Evolutionary conservation across 2,113 vertebrate genomes (phyloP), one percentile per base, ranked within the genome.

Genomic region (Lamprologus callipterus): DNA sequence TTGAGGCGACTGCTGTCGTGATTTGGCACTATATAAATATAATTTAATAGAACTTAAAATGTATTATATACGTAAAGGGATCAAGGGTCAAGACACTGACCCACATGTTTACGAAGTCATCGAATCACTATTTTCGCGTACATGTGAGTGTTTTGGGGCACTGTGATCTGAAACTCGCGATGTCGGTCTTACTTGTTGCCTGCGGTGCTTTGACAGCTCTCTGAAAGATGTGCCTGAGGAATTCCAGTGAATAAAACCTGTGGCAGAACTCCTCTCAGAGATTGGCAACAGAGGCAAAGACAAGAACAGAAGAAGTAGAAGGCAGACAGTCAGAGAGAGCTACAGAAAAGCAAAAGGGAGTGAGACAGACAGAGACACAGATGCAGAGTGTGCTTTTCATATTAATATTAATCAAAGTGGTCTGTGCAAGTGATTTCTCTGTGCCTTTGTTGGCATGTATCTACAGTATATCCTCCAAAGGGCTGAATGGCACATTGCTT

Each of bases 381-480:
- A 86, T 82, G 68, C 35, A 21, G 49, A 85, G 63, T 81, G 82
- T 79, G 85, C 80, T 87, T 85, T 85, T 89, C 78, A 47, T 87
- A 93, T 95, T 92, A 87, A 84, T 91, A 91, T 93, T 87, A 94
- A 95, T 95, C 91, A 94, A 93, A 94, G 88, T 86, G 54, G 75
- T 73, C 85, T 91, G 88, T 85, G 80, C 73, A 49, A 82, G 88
- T 80, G 87, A 89, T 89, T 91, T 91, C 81, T 82, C 82, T 73
- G 42, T 55, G 84, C 88, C 87, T 90, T 80, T 57, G 63, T 83
- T 86, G 84, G 82, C 85, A 87, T 68, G 89, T 80, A 82, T 90
- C 75, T 80, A 63, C 23, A 16, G 42, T 60, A 81, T 80, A 83
- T 86, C 73, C 57, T 92, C 87, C 31, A 51, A 63, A 82, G 81